Conservation (phyloP, 1,140 invertebrate genomes). For the Sitobion miscanthi region DNA sequence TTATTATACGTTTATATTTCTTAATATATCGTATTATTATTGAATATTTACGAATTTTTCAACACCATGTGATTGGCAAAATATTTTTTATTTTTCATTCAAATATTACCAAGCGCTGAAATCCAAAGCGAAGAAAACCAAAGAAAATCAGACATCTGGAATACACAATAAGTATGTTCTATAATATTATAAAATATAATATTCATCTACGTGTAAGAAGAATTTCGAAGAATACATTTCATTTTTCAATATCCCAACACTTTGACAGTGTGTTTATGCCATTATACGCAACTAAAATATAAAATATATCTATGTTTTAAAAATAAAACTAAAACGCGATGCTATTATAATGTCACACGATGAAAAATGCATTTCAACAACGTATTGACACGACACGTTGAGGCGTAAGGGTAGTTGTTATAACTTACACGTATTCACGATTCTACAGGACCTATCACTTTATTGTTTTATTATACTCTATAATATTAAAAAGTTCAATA, state of each 20-base stretch:
- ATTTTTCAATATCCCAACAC: neutral
- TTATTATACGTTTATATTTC: too few species aligned
- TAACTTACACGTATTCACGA: neutral
- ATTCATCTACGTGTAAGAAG: too few species aligned
- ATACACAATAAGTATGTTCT: neutral
- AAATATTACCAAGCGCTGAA: neutral
- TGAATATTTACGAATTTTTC: neutral
- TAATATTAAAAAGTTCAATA: neutral
- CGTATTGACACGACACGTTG: neutral
- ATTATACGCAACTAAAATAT: neutral
- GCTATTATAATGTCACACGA: neutral
- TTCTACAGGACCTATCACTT: accelerated
- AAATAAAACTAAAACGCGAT: neutral
- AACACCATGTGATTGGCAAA: neutral
- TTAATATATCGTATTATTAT: too few species aligned
- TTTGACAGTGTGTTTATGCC: neutral
- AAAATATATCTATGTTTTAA: neutral
- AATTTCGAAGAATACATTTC: neutral
- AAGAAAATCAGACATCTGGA: neutral
- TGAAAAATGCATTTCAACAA: neutral
- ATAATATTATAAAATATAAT: neutral
- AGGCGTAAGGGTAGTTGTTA: neutral
- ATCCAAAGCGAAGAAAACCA: neutral
- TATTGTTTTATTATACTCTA: neutral
- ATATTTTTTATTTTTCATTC: neutral